A percentile compares a stretch with the other conserved stretches of the same genome.
These are phyloP conservation scores for Montipora cactus DNA, from an alignment of 64 coral and sea anemone genomes.

Conservation along the genomic window DNA sequence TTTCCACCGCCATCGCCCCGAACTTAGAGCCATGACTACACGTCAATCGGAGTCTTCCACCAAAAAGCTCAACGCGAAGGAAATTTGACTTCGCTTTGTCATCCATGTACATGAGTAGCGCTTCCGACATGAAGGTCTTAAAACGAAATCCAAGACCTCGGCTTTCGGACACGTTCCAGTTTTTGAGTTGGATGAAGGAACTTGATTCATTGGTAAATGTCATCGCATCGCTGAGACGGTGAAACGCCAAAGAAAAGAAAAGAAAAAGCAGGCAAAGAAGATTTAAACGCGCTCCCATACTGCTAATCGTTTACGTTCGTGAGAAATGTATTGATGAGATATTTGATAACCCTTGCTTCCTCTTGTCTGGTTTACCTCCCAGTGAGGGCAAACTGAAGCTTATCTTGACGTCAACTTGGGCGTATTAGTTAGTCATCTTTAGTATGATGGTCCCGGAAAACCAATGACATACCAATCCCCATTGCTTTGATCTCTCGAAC, in stretches of 20 bases:
- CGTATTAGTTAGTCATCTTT: neutral
- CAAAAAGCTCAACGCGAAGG: constrained; percentile 30
- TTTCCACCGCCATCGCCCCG: constrained; percentile 9
- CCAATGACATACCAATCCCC: neutral
- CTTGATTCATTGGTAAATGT: neutral
- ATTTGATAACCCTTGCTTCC: neutral
- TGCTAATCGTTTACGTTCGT: neutral
- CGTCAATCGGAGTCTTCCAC: neutral
- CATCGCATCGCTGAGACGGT: neutral
- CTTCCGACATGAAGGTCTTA: constrained; percentile 23
- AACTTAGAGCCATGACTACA: neutral
- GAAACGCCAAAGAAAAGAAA: neutral
- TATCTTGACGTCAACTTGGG: neutral
- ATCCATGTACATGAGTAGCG: constrained; percentile 34
- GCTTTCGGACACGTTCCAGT: constrained; percentile 14
- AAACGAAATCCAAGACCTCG: constrained; percentile 33
- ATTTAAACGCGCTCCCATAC: neutral
- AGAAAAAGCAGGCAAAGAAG: neutral
- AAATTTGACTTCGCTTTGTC: constrained; percentile 40
- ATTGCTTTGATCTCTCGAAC: neutral
- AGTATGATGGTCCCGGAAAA: neutral
- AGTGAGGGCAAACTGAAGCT: neutral
- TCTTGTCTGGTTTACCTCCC: neutral
- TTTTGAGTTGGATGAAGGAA: constrained; percentile 33
- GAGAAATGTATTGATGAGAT: neutral